Evolutionary conservation across 1,140 invertebrate species (phyloP).

Genomic region (Zaprionus vittiger): DNA sequence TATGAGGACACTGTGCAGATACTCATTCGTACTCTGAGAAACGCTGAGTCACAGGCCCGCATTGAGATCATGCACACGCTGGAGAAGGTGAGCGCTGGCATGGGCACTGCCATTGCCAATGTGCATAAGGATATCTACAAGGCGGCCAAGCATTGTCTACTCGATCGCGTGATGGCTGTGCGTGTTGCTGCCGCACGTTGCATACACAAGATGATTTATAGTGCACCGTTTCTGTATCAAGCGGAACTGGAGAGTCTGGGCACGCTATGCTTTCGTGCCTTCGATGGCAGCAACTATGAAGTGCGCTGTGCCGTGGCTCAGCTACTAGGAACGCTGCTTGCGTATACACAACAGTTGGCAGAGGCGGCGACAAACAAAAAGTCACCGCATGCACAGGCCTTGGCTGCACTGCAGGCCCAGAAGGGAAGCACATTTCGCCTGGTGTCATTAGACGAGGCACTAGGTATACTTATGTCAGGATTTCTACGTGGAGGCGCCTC

Average conservation of each 20-base stretch:
- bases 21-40: slow-evolving; percentile 95
- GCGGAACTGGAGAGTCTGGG: slow-evolving; percentile 95
- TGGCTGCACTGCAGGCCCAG: slow-evolving; percentile 53
- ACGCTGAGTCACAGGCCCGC: slow-evolving; percentile 97
- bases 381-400: slow-evolving; percentile 46
- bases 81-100: slow-evolving; percentile 94
- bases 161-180: slow-evolving; percentile 96
- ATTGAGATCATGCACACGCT: slow-evolving; percentile 98
- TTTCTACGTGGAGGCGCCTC: slow-evolving; percentile 97
- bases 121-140: slow-evolving; percentile 97
- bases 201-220: slow-evolving; percentile 94
- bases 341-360: slow-evolving; percentile 89
- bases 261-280: slow-evolving; percentile 94
- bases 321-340: slow-evolving; percentile 92
- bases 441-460: slow-evolving; percentile 95
- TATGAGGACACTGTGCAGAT: slow-evolving; percentile 99
- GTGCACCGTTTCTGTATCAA: slow-evolving; percentile 94
- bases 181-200: slow-evolving; percentile 95
- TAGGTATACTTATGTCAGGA: slow-evolving; percentile 96
- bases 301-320: slow-evolving; percentile 96
- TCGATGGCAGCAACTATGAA: slow-evolving; percentile 98
- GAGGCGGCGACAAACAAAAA: slow-evolving; percentile 66
- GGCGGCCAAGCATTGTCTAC: slow-evolving; percentile 92
- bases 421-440: slow-evolving; percentile 83
- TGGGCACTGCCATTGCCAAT: slow-evolving; percentile 94